Evolutionary conservation across 2,888 invertebrate genomes (phyloP).

Genomic region (Lacanobia oleracea): DNA sequence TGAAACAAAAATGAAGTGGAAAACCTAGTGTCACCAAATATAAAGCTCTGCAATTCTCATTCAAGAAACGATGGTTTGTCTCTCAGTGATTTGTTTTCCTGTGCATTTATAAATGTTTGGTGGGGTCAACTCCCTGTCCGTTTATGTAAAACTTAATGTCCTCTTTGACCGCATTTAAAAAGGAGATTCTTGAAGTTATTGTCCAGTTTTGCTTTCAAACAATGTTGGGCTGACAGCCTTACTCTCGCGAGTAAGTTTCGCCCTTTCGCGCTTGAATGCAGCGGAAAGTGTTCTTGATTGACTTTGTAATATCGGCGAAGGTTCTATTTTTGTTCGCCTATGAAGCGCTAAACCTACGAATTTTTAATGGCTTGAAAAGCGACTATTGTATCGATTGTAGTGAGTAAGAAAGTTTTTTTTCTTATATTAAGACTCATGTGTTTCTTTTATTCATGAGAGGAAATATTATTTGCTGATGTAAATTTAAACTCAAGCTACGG

Average conservation of each 20-base stretch:
- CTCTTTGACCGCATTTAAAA: constrained; percentile 34
- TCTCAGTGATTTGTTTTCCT: constrained; percentile 56
- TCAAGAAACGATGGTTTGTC: constrained; percentile 49
- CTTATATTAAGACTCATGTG: neutral
- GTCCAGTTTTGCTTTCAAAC: constrained; percentile 3
- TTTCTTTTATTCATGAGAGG: neutral
- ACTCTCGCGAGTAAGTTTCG: neutral
- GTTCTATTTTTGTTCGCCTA: neutral
- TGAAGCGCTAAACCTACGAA: neutral
- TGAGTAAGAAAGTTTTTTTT: neutral
- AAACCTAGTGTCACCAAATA: constrained; percentile 38
- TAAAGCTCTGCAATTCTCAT: constrained; percentile 55
- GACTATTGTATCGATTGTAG: constrained; percentile 1
- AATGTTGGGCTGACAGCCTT: neutral
- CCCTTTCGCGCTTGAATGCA: neutral
- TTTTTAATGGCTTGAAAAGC: constrained; percentile 23
- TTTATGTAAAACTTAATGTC: constrained; percentile 49
- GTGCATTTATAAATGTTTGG: constrained; percentile 57
- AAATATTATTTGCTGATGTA: neutral
- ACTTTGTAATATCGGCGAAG: constrained; percentile 18
- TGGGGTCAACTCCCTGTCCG: constrained; percentile 36
- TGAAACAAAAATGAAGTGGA: neutral
- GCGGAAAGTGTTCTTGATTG: neutral
- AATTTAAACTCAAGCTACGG: constrained; percentile 11
- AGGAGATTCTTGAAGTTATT: constrained; percentile 8